These are phyloP conservation scores for Bubalus kerabau DNA, from an alignment of 2,113 vertebrate species.

Conservation along the genomic window DNA sequence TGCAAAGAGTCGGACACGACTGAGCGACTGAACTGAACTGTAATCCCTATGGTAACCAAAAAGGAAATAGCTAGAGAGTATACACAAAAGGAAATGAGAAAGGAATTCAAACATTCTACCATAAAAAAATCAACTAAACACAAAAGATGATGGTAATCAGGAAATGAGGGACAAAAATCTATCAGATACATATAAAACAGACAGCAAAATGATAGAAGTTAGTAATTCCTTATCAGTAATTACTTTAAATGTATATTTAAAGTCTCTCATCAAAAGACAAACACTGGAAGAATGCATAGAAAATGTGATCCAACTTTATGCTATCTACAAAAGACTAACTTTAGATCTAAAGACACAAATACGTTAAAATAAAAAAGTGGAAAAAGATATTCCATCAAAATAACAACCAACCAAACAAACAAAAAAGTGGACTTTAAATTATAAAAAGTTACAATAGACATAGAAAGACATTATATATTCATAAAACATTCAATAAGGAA, in stretches of 20 bases:
- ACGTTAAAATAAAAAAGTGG: not conserved
- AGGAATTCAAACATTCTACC: not conserved
- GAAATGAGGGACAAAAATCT: not conserved
- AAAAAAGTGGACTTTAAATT: not conserved
- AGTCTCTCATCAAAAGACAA: not conserved
- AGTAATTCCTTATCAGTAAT: not conserved
- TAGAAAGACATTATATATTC: not conserved
- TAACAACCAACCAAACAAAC: not conserved
- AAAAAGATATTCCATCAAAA: not conserved
- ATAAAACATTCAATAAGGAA: not conserved
- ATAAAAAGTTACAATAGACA: not conserved
- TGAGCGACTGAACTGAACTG: not conserved
- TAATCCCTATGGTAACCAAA: not conserved
- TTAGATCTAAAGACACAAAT: not conserved
- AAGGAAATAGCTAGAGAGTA: not conserved
- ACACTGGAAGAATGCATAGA: not conserved
- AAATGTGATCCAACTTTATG: not conserved
- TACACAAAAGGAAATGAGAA: not conserved
- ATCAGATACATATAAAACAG: not conserved
- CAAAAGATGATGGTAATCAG: not conserved
- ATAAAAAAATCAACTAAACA: not conserved
- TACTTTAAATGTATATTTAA: not conserved
- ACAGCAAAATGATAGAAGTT: not conserved
- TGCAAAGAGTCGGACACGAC: too few relatives aligned
- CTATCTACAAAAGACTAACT: not conserved